A percentile compares a stretch with the other conserved stretches of the same genome.
phyloP scores from a whole-genome alignment of 1,140 invertebrate genomes.

The Coelopa frigida region DNA sequence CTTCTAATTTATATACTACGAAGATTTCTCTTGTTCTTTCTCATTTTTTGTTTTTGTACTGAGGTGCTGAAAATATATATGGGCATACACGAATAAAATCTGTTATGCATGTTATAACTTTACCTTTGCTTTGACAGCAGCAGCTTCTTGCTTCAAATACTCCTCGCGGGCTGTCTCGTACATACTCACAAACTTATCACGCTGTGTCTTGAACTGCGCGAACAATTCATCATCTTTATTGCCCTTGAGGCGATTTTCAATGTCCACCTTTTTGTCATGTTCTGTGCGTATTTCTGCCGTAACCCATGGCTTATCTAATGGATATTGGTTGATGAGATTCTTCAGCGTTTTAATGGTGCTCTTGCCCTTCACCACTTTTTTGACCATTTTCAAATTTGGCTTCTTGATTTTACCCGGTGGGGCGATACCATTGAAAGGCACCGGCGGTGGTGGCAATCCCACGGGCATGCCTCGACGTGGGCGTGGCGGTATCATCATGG shows the following conservation, averaged over 20 bases:
- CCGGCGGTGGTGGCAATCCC: too few species aligned
- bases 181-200: conserved; percentile 39
- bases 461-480: conserved; percentile 23
- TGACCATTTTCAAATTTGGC: conserved; percentile 30
- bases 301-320: conserved; percentile 43
- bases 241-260: conserved; percentile 41
- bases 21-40: neutral
- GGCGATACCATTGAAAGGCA: conserved; percentile 16
- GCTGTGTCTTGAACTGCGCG: conserved; percentile 40
- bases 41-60: neutral
- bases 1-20: neutral
- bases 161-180: conserved; percentile 34
- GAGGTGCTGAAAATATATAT: neutral
- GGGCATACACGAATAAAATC: neutral
- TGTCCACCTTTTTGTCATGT: conserved; percentile 33
- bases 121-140: conserved; percentile 37
- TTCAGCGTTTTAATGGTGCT: conserved; percentile 40
- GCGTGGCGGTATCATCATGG: conserved; percentile 29
- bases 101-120: conserved; percentile 5
- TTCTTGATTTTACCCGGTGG: conserved; percentile 32
- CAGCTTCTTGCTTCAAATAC: conserved; percentile 38
- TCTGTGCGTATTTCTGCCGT: conserved; percentile 34
- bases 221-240: conserved; percentile 43
- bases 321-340: conserved; percentile 42
- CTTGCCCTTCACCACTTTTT: conserved; percentile 33